Conservation (phyloP, 23 tunicate species). For the Ascidia mentula region DNA sequence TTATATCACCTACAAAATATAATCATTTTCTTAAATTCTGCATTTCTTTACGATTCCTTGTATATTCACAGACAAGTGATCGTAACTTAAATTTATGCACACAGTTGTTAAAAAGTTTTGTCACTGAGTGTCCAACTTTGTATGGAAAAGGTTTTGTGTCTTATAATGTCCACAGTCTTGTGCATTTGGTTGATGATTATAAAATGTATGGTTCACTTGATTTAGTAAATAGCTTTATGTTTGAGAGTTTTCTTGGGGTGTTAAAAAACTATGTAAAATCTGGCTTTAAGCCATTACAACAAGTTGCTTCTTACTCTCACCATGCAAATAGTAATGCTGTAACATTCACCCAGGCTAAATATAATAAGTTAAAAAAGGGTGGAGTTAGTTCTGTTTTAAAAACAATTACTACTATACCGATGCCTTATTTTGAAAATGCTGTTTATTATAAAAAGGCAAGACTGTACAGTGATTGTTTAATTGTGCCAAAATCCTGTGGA, state of each 20-base stretch:
- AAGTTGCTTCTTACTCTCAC: not conserved
- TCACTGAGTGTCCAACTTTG: not conserved
- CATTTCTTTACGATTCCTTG: not conserved
- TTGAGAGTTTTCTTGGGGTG: constrained; percentile 22
- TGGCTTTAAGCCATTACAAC: constrained; percentile 21
- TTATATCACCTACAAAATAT: not conserved
- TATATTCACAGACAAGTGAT: not conserved
- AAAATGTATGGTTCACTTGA: constrained; percentile 15
- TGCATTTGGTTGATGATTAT: constrained; percentile 29
- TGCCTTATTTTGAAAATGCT: not conserved
- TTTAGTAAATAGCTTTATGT: not conserved
- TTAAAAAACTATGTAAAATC: constrained; percentile 3
- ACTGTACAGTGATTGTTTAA: not conserved
- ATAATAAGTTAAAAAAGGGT: not conserved
- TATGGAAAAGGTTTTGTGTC: constrained; percentile 10
- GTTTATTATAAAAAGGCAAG: not conserved
- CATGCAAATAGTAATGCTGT: constrained; percentile 3
- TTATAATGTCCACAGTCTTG: constrained; percentile 26
- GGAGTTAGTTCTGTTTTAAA: not conserved
- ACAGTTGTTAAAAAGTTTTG: not conserved
- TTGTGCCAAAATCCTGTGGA: not conserved
- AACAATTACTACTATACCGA: not conserved
- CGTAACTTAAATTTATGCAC: not conserved
- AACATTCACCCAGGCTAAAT: not conserved
- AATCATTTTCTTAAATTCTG: constrained; percentile 1